Evolutionary conservation across 2,888 invertebrate genomes (phyloP), one percentile per base, ranked within the genome.

Genomic region (Cryptosula pallasiana): DNA sequence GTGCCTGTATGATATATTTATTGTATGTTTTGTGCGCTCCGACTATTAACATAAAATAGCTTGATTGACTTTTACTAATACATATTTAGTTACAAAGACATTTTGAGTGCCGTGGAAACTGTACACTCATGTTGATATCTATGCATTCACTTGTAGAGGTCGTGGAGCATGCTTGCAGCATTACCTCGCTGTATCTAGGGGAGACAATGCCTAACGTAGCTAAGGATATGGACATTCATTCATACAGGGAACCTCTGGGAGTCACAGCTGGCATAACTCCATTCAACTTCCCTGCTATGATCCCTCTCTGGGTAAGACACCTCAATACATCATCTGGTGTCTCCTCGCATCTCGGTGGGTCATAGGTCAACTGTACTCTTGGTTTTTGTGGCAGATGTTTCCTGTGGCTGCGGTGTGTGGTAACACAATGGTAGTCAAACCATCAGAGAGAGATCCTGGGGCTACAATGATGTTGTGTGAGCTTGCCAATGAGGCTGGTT

Each of bases 201-300:
- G 98, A 99, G 87, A 91, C 93, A 20, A 89, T 96, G 77, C 90
- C 89, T 55, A 88, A 89, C 77, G 91, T 95, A 45, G 92, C 97
- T 2, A 94, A 92, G 79, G 88, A 99, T 83, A 96, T 99, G 95
- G 99, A 99, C 85, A 94, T 94, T 0, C 90, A 92, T 77, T 93
- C 95, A 13, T 92, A 93, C 84, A 91, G 94, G 77, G 87, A 93
- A 69, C 99, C 99, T 0, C 87, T 99, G 0, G 99, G 99, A 57
- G 93, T 96, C 0, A 92, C 92, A 27, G 94, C 91, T 80, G 96
- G 97, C 70, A 95, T 98, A 79, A 92, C 95, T n/a, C 97, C 97
- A 0, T 98, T 98, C 86, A 98, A 98, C 86, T 99, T 98, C 86
- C 99, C 99, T 0, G 98, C 98, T 35, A 99, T 99, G 99, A 96